A percentile compares a stretch with the other conserved stretches of the same genome.
phyloP scores from a whole-genome alignment of 53 echinoderm and acorn worm species.

The Luidia sarsii region DNA sequence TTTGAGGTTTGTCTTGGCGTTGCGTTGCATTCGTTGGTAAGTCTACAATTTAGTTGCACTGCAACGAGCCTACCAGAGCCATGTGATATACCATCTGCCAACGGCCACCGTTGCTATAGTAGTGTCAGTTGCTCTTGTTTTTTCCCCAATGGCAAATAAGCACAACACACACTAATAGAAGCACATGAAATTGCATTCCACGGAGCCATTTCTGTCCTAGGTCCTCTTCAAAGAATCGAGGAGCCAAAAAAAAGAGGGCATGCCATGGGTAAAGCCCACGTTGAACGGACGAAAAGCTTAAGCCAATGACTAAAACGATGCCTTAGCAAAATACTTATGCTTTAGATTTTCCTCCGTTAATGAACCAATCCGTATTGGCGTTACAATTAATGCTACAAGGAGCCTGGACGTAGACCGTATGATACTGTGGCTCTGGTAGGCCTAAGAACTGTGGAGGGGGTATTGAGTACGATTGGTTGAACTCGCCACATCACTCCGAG shows the following conservation, averaged over 20 bases:
- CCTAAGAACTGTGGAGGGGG: too few relatives aligned
- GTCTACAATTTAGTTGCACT: too few relatives aligned
- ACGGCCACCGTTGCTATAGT: neutral
- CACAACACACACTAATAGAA: slow-evolving; percentile 40
- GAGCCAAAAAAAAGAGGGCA: too few relatives aligned
- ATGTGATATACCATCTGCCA: neutral
- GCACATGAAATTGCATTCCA: slow-evolving; percentile 22
- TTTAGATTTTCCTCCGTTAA: too few relatives aligned
- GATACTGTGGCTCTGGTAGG: slow-evolving; percentile 59
- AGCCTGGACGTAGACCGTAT: slow-evolving; percentile 48
- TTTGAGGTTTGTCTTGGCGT: too few relatives aligned
- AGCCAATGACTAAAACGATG: neutral
- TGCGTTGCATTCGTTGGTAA: too few relatives aligned
- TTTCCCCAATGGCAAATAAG: slow-evolving; percentile 3
- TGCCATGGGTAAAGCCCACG: slow-evolving; percentile 16
- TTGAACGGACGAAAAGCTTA: too few relatives aligned
- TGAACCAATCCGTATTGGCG: slow-evolving; percentile 40
- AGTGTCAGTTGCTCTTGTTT: slow-evolving; percentile 4
- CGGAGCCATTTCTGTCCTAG: neutral
- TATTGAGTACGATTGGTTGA: too few relatives aligned
- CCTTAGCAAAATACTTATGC: slow-evolving; percentile 2
- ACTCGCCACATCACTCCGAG: too few relatives aligned
- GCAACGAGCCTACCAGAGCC: slow-evolving; percentile 51
- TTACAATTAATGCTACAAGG: slow-evolving; percentile 47
- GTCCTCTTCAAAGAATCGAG: neutral